Evolutionary conservation across 2,888 invertebrate genomes (phyloP).

Genomic region (Lasius fuliginosus): DNA sequence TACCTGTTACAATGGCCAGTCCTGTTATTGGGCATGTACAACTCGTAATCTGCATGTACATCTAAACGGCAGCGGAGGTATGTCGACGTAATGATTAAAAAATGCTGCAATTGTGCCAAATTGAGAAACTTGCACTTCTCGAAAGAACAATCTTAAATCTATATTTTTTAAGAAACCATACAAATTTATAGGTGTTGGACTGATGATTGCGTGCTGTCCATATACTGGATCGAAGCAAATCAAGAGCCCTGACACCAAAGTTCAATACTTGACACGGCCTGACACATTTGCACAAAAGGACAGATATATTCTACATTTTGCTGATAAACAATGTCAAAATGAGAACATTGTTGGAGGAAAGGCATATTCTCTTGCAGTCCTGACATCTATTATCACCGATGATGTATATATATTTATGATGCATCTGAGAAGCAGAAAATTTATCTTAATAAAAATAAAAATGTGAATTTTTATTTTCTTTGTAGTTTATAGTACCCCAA

Average conservation of each 20-base stretch:
- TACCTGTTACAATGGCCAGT: constrained; percentile 79
- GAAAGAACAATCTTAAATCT: not conserved
- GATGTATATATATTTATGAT: constrained; percentile 84
- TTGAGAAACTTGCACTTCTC: too few relatives aligned
- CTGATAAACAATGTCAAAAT: constrained; percentile 87
- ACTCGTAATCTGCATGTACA: constrained; percentile 68
- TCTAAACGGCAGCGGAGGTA: constrained; percentile 72
- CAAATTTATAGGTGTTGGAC: constrained; percentile 81
- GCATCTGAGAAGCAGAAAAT: not conserved
- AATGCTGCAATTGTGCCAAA: not conserved
- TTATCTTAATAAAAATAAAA: constrained; percentile 11
- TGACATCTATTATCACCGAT: constrained; percentile 86
- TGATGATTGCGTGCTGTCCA: constrained; percentile 84
- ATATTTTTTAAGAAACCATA: not conserved
- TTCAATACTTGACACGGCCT: constrained; percentile 56
- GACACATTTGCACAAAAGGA: constrained; percentile 71
- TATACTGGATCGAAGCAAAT: constrained; percentile 73
- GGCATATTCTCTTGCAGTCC: constrained; percentile 91
- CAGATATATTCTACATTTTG: constrained; percentile 86
- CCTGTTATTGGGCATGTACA: constrained; percentile 78
- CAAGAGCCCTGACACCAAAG: constrained; percentile 27
- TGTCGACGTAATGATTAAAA: not conserved
- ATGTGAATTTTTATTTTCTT: not conserved
- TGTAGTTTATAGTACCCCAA: constrained; percentile 89
- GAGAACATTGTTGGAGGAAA: constrained; percentile 91